Conservation (phyloP, 2,113 vertebrate genomes). For the Lepisosteus osseus region DNA sequence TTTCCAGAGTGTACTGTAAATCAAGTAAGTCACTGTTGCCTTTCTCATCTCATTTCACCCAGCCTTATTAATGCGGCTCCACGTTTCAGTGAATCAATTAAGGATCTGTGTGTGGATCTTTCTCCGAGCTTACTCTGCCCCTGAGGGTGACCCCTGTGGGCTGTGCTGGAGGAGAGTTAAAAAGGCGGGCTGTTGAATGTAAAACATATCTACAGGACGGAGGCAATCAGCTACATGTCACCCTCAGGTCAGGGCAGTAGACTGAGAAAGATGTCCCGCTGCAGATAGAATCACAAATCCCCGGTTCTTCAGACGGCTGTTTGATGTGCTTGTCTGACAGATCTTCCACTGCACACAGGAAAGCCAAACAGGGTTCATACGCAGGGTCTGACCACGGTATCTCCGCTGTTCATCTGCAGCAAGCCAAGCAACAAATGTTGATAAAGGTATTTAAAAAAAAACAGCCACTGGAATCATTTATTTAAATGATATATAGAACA, state of each 20-base stretch:
- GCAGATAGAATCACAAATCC: conserved; percentile 46
- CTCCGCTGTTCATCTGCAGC: no score
- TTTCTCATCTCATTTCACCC: conserved; percentile 8
- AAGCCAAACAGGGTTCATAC: no score
- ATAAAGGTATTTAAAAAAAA: no score
- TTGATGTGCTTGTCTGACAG: conserved; percentile 20
- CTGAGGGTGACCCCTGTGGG: conserved; percentile 24
- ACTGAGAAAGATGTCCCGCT: conserved; percentile 40
- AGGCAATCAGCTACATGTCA: conserved; percentile 45
- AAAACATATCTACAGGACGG: conserved; percentile 34
- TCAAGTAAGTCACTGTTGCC: background rate
- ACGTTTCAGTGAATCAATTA: conserved; percentile 19
- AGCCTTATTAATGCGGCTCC: conserved; percentile 15
- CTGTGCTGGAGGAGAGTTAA: conserved; percentile 23
- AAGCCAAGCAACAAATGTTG: no score
- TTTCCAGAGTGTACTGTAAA: background rate
- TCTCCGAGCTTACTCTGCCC: conserved; percentile 26
- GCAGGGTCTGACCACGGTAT: no score
- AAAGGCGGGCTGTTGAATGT: conserved; percentile 29
- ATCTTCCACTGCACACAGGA: no score
- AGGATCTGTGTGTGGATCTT: conserved; percentile 26
- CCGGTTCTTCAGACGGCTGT: conserved; percentile 24
- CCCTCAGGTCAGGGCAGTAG: conserved; percentile 42
- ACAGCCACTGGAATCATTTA: no score
- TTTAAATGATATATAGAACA: no score